Evolutionary conservation across 1,140 invertebrate genomes (phyloP).

Genomic region (Camponotus pennsylvanicus): DNA sequence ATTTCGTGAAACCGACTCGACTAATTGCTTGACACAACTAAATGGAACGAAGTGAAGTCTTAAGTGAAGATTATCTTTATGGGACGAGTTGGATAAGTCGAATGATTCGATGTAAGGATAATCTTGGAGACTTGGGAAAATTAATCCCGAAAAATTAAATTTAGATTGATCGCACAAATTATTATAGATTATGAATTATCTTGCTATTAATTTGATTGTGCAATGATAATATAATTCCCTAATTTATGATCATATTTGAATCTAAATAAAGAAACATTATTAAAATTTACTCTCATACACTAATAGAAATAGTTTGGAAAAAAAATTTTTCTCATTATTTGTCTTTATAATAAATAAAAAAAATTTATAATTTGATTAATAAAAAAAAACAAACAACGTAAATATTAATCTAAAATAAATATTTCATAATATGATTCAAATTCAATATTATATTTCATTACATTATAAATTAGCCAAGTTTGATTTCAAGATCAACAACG

Average conservation of each 20-base stretch:
- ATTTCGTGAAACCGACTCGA: constrained; percentile 33
- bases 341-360: too few relatives aligned
- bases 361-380: too few relatives aligned
- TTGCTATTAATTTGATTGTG: background rate
- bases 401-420: background rate
- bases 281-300: background rate
- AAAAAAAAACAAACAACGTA: too few relatives aligned
- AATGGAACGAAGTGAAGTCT: background rate
- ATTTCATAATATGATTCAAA: background rate
- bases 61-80: background rate
- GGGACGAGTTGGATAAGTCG: background rate
- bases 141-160: background rate
- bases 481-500: background rate
- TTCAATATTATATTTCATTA: background rate
- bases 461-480: background rate
- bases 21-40: background rate
- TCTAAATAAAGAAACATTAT: background rate
- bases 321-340: too few relatives aligned
- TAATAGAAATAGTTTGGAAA: background rate
- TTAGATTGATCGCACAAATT: background rate
- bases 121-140: background rate
- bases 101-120: background rate
- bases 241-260: background rate
- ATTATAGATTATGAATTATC: too few relatives aligned
- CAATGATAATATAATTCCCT: background rate